These are phyloP conservation scores for Mus minutoides DNA, from an alignment of 2,797 vertebrate genomes.

Conservation along the genomic window DNA sequence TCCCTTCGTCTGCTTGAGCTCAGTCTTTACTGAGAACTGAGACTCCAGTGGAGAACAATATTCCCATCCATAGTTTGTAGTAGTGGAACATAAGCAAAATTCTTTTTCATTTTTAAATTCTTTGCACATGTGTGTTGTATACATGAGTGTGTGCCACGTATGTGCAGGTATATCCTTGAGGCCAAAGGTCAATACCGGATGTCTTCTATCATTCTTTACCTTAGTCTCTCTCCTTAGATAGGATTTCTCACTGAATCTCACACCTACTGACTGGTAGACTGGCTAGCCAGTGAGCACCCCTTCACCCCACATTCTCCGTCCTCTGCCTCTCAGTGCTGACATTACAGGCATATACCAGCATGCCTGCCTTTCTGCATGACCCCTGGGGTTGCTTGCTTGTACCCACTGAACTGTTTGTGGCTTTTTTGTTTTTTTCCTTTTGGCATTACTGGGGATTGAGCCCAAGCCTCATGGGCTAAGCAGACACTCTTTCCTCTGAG, in stretches of 20 bases:
- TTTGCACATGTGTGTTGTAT: not conserved
- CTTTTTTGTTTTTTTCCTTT: not conserved
- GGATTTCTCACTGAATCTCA: not conserved
- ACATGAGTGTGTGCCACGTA: not conserved
- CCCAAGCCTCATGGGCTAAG: not conserved
- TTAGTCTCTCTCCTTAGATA: not conserved
- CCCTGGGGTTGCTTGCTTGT: not conserved
- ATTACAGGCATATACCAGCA: not conserved
- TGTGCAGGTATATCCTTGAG: not conserved
- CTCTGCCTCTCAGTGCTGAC: not conserved
- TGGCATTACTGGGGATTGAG: not conserved
- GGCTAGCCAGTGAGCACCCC: not conserved
- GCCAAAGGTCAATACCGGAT: not conserved
- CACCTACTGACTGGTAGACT: not conserved
- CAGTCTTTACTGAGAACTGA: conserved; percentile 57
- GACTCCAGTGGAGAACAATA: conserved; percentile 63
- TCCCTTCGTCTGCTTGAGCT: conserved; percentile 19
- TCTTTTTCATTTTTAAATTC: not conserved
- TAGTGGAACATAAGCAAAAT: not conserved
- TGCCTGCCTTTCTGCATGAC: not conserved
- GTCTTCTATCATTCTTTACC: not conserved
- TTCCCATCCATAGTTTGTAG: conserved; percentile 14
- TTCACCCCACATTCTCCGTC: no score
- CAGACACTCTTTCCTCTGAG: not conserved
- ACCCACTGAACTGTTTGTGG: not conserved